These are phyloP conservation scores for Hedya salicella DNA, from an alignment of 2,888 invertebrate genomes.

Conservation along the genomic window DNA sequence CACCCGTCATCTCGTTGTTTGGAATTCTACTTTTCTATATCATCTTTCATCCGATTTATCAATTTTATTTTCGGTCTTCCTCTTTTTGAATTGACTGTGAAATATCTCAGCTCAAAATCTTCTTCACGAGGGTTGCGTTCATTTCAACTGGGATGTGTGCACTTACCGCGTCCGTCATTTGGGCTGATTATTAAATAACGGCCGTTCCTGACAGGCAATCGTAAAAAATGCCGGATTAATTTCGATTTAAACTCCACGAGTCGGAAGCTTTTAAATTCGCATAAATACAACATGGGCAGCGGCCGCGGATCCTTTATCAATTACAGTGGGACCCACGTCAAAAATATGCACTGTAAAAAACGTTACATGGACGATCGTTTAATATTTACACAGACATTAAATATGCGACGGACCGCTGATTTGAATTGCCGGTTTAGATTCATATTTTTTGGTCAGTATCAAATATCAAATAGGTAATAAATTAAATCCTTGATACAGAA, in stretches of 20 bases:
- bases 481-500: no score
- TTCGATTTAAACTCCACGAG: conserved; percentile 72
- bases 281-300: conserved; percentile 78
- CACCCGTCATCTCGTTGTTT: no score
- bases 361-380: conserved; percentile 62
- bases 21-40: no score
- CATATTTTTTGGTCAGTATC: conserved; percentile 11
- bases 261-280: conserved; percentile 80
- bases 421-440: conserved; percentile 5
- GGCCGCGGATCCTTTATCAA: conserved; percentile 77
- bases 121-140: neutral
- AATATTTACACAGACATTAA: conserved; percentile 61
- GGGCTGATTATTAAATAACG: conserved; percentile 66
- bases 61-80: no score
- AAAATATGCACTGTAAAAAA: conserved; percentile 64
- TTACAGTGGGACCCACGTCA: conserved; percentile 71
- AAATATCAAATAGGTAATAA: neutral
- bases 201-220: conserved; percentile 64
- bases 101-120: neutral
- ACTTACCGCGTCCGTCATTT: conserved; percentile 32
- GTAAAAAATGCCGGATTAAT: conserved; percentile 73
- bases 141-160: conserved; percentile 28
- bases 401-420: conserved; percentile 24
- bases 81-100: no score
- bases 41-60: no score